phyloP scores from a whole-genome alignment of 2,888 invertebrate species.

The Polydrusus tereticollis region DNA sequence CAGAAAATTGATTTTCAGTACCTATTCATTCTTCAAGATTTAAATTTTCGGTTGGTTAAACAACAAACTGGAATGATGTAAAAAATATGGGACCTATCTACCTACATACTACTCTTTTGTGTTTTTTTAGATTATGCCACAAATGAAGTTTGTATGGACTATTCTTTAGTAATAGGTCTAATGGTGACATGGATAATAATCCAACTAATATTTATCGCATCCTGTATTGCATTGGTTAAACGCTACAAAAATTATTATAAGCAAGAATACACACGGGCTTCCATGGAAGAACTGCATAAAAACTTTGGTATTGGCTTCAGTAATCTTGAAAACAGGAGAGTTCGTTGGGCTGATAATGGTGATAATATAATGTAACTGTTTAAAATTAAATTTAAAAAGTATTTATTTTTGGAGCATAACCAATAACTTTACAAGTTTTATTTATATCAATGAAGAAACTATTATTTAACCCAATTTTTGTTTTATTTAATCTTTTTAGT shows the following conservation, averaged over 20 bases:
- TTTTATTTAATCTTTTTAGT: too few species aligned
- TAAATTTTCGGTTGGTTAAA: too few species aligned
- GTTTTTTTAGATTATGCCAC: slow-evolving; percentile 60
- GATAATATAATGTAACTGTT: slow-evolving; percentile 50
- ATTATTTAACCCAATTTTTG: too few species aligned
- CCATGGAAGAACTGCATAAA: slow-evolving; percentile 69
- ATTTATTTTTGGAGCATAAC: background rate
- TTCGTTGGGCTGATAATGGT: slow-evolving; percentile 76
- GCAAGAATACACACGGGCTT: slow-evolving; percentile 67
- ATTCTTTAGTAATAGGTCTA: slow-evolving; percentile 73
- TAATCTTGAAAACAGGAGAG: slow-evolving; percentile 75
- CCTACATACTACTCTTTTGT: background rate
- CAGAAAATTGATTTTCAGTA: too few species aligned
- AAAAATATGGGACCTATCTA: slow-evolving; percentile 1
- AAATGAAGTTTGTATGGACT: slow-evolving; percentile 66
- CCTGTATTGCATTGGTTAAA: slow-evolving; percentile 70
- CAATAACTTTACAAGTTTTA: too few species aligned
- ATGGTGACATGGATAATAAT: slow-evolving; percentile 69
- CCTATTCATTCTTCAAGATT: background rate
- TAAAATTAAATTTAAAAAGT: background rate
- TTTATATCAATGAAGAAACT: too few species aligned
- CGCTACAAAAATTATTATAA: slow-evolving; percentile 70
- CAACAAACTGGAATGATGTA: too few species aligned
- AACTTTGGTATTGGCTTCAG: slow-evolving; percentile 76
- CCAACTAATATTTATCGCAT: slow-evolving; percentile 71